phyloP scores from a whole-genome alignment of 2,888 invertebrate genomes.

The Notodonta ziczac region DNA sequence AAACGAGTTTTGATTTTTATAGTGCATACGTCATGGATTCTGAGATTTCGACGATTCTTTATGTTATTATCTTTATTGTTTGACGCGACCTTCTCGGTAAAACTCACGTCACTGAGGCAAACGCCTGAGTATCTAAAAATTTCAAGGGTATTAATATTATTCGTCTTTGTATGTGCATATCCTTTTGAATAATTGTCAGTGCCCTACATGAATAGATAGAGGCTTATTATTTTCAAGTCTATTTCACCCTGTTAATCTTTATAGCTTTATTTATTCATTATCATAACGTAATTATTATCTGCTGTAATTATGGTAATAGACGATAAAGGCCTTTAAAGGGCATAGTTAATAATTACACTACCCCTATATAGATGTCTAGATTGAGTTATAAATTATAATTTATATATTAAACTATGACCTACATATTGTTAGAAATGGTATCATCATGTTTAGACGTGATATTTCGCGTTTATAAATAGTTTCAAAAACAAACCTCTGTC shows the following conservation, averaged over 20 bases:
- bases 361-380: background rate
- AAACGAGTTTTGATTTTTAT: conserved; percentile 2
- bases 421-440: background rate
- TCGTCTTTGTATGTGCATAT: no score
- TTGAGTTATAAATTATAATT: background rate
- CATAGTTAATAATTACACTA: background rate
- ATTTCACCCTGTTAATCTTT: conserved; percentile 19
- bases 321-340: background rate
- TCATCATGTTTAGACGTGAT: background rate
- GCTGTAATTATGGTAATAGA: background rate
- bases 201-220: conserved; percentile 22
- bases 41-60: conserved; percentile 3
- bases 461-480: conserved; percentile 27
- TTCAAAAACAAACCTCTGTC: conserved; percentile 14
- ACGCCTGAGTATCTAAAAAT: no score
- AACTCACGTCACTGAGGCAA: background rate
- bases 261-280: conserved; percentile 26
- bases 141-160: no score
- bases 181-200: background rate
- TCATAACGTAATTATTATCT: background rate
- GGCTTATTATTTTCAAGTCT: conserved; percentile 17
- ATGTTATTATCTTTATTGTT: background rate
- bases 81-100: conserved; percentile 3
- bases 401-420: conserved; percentile 1
- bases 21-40: conserved; percentile 2